Evolutionary conservation across 30 jellyfish, hydroid and myxozoan species (phyloP), one percentile per base, ranked within the genome.

Genomic region (Haliclystus octoradiatus): DNA sequence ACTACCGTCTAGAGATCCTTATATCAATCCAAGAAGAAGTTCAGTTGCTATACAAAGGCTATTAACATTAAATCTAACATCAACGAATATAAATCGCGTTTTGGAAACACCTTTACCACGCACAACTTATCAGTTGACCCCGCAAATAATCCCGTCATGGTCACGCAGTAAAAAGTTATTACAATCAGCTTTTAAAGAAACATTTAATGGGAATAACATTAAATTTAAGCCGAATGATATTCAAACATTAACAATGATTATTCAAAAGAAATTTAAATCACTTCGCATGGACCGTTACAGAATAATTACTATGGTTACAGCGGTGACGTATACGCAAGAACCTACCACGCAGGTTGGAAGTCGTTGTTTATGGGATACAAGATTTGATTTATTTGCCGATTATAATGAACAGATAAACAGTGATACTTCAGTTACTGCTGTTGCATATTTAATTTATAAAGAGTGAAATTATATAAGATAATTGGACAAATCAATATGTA

Each of bases 311-410:
- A 68, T 52, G 34, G 88, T 76, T 23, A n/a, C n/a, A n/a, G n/a
- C n/a, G n/a, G n/a, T n/a, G n/a, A n/a, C n/a, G n/a, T 76, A 31
- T 35, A 50, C 68, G 33, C 80, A 76, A 25, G 68, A 76, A 33
- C 27, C 68, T 66, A 67, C 88, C 0, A 25, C 68, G 0, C 66
- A 67, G 27, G 73, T 76, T 3, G 34, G 80, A 1, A 76, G 88
- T 28, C 66, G 88, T 52, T 76, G 88, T 33, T 79, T 76, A 0
- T 76, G 88, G 88, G 88, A 76, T 35, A 75, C 52, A 2, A 50
- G 64, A 31, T 26, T 31, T 4, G 88, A 76, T 26, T 66, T 66
- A 28, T 76, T 51, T 76, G 88, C 88, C 1, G 88, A 76, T 13
- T 66, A 67, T 66, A 65, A 29, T 47, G 34, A 76, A 65, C 70